These are phyloP conservation scores for Dolichallabes microphthalmus DNA, from an alignment of 2,113 vertebrate species.

Conservation along the genomic window DNA sequence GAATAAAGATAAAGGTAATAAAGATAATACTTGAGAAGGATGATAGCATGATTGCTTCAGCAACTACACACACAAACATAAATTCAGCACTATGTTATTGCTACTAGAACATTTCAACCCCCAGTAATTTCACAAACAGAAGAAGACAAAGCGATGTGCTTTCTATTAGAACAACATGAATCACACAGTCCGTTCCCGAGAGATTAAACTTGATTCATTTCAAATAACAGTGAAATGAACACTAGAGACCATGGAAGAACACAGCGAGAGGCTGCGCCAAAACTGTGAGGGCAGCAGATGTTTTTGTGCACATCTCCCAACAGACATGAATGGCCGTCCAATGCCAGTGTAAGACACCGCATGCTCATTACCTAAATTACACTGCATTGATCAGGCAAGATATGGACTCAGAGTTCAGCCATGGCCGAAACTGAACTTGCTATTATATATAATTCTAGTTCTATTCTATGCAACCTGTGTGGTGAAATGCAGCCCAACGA, in stretches of 20 bases:
- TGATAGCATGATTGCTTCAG: too few relatives aligned
- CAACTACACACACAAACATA: too few relatives aligned
- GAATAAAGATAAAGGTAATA: too few relatives aligned
- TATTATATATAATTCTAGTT: not conserved
- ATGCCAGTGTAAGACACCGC: conserved; percentile 41
- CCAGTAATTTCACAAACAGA: not conserved
- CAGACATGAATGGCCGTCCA: conserved; percentile 58
- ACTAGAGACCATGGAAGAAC: conserved; percentile 28
- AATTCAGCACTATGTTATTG: not conserved
- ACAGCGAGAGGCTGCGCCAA: conserved; percentile 54
- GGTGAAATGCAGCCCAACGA: not conserved
- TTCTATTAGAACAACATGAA: not conserved
- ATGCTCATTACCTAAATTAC: conserved; percentile 44
- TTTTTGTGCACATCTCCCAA: conserved; percentile 57
- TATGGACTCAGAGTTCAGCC: conserved; percentile 33
- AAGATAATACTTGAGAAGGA: too few relatives aligned
- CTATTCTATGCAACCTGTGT: not conserved
- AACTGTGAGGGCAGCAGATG: conserved; percentile 65
- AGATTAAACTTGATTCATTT: conserved; percentile 37
- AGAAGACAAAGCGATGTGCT: not conserved
- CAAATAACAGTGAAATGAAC: conserved; percentile 14
- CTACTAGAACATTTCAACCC: not conserved
- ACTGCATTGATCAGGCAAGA: conserved; percentile 36
- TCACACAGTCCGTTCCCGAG: conserved; percentile 10
- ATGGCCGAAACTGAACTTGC: conserved; percentile 20